A percentile compares a stretch with the other conserved stretches of the same genome.
Evolutionary conservation across 2,113 vertebrate species (phyloP).

Genomic region (Oxygymnocypris stewartii): DNA sequence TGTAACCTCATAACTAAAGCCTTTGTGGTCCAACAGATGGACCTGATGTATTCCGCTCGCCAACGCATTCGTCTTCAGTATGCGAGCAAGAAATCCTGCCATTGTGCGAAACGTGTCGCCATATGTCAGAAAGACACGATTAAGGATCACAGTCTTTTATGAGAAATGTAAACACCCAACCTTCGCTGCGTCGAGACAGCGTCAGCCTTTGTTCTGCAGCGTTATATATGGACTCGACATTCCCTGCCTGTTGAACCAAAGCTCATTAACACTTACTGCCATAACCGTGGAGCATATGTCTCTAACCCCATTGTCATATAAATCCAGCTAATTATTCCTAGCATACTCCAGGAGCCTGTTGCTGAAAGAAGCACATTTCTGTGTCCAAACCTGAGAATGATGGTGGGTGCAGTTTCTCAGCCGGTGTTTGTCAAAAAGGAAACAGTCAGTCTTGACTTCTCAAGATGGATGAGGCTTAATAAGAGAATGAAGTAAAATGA

Average conservation of each 20-base stretch:
- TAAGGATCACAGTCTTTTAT: conserved; percentile 36
- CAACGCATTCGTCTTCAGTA: conserved; percentile 35
- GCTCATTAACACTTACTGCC: conserved; percentile 62
- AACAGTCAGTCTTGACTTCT: conserved; percentile 50
- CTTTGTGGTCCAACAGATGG: conserved; percentile 39
- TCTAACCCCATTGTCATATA: conserved; percentile 55
- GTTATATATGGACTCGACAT: conserved; percentile 50
- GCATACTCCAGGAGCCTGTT: conserved; percentile 43
- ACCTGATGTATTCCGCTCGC: conserved; percentile 20
- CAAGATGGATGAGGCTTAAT: conserved; percentile 59
- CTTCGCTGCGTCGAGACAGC: conserved; percentile 13
- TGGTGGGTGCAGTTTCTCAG: conserved; percentile 13
- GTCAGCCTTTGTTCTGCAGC: conserved; percentile 44
- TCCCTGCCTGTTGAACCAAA: conserved; percentile 49
- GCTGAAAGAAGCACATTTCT: conserved; percentile 49
- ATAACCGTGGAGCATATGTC: conserved; percentile 57
- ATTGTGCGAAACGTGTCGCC: conserved; percentile 42
- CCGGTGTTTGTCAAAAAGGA: conserved; percentile 37
- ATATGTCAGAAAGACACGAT: conserved; percentile 45
- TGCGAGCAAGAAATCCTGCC: conserved; percentile 7
- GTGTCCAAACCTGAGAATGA: conserved; percentile 22
- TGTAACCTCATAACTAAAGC: conserved; percentile 22
- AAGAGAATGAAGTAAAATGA: conserved; percentile 62
- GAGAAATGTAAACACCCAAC: conserved; percentile 44
- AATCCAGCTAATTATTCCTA: conserved; percentile 65